Evolutionary conservation across 2,113 vertebrate species (phyloP).

Genomic region (Micronisus gabar): DNA sequence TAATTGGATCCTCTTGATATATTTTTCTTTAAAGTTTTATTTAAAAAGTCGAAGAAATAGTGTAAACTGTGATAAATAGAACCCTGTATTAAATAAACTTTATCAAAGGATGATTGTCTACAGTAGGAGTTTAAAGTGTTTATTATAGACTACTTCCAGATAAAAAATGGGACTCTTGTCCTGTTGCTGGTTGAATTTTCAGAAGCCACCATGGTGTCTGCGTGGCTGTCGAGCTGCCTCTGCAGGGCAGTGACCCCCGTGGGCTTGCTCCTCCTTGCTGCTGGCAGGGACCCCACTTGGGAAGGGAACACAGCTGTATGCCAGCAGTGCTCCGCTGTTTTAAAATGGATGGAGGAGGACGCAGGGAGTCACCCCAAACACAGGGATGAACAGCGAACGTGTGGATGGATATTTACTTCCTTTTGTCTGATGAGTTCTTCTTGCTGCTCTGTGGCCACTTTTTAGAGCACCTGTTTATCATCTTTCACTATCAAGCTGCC

Average conservation of each 20-base stretch:
- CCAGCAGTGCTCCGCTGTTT: not conserved
- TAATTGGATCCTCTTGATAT: not conserved
- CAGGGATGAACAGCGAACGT: fast-evolving
- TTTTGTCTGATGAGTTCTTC: fast-evolving
- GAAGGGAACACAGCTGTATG: not conserved
- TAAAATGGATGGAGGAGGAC: too few species aligned
- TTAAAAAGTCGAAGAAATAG: constrained; percentile 70
- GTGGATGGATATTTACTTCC: not conserved
- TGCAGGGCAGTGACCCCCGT: fast-evolving
- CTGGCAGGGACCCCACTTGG: too few species aligned
- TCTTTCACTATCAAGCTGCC: not conserved
- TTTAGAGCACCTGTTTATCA: not conserved
- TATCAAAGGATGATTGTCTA: not conserved
- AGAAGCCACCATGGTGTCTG: too few species aligned
- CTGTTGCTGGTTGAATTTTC: not conserved
- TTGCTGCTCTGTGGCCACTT: not conserved
- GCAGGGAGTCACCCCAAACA: too few species aligned
- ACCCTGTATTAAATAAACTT: not conserved
- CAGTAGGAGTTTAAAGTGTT: not conserved
- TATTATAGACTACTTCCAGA: not conserved
- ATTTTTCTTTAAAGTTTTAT: not conserved
- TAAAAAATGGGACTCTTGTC: not conserved
- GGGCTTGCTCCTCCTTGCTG: not conserved
- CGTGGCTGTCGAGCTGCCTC: not conserved
- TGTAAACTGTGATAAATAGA: constrained; percentile 70